Conservation (phyloP, 1,140 invertebrate genomes). For the Calephelis nemesis region DNA sequence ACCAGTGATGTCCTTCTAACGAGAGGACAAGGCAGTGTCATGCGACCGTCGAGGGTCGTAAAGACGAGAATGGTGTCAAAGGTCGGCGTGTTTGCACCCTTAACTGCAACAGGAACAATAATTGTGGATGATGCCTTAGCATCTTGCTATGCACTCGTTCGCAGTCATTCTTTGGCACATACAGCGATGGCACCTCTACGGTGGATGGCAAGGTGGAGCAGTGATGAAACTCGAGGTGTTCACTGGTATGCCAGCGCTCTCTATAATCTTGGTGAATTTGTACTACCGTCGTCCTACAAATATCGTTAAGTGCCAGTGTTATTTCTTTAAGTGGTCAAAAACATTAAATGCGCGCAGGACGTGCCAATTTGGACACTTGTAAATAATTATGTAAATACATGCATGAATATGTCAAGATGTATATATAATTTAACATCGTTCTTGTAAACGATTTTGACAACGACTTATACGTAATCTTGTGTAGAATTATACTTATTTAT, state of each 20-base stretch:
- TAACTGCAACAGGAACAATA: conserved; percentile 2
- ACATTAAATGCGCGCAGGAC: conserved; percentile 59
- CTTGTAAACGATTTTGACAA: conserved; percentile 14
- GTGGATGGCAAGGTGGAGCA: conserved; percentile 12
- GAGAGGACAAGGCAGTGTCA: conserved; percentile 4
- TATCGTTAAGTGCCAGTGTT: conserved; percentile 53
- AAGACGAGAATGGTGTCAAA: conserved; percentile 6
- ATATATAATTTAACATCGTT: conserved; percentile 11
- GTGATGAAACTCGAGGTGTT: conserved; percentile 80
- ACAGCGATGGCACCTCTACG: conserved; percentile 4
- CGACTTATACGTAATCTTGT: conserved; percentile 22
- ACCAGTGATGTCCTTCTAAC: neutral
- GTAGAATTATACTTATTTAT: conserved; percentile 54
- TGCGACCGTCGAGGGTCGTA: neutral
- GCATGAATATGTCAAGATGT: conserved; percentile 19
- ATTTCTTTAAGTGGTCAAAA: conserved; percentile 29
- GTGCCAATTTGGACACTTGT: conserved; percentile 55
- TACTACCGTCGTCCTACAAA: conserved; percentile 82
- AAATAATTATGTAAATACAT: conserved; percentile 47
- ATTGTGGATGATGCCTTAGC: conserved; percentile 12
- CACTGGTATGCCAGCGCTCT: conserved; percentile 93
- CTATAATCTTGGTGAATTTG: conserved; percentile 84
- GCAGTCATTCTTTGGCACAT: conserved; percentile 8
- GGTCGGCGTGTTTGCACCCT: neutral
- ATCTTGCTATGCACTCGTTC: conserved; percentile 1